phyloP scores from a whole-genome alignment of 2,113 vertebrate species.

The Rhizomys pruinosus region DNA sequence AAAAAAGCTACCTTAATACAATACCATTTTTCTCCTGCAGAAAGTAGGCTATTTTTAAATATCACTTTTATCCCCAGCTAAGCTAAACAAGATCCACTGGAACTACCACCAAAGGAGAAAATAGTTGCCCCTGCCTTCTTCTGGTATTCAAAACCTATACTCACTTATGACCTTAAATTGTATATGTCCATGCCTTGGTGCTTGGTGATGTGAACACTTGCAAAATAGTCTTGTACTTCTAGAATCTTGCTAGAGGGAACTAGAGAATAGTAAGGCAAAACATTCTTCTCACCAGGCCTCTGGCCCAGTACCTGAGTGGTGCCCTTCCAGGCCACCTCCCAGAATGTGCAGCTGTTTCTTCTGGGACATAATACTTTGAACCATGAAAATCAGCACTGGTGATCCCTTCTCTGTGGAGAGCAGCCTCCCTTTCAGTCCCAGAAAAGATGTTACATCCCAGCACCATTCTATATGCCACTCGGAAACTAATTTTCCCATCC shows the following conservation, averaged over 20 bases:
- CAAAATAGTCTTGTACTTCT: background rate
- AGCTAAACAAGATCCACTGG: background rate
- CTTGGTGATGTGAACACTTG: background rate
- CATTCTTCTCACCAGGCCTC: background rate
- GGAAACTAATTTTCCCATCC: conserved; percentile 26
- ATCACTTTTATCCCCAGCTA: background rate
- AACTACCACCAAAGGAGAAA: background rate
- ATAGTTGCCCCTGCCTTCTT: background rate
- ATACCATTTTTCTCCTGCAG: background rate
- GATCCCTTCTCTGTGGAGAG: background rate
- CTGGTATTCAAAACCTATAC: background rate
- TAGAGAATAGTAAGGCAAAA: conserved; percentile 50
- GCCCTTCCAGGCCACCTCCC: background rate
- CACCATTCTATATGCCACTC: background rate
- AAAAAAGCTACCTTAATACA: background rate
- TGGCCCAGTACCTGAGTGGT: background rate
- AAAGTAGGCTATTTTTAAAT: conserved; percentile 32
- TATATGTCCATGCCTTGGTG: background rate
- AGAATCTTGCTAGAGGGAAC: background rate
- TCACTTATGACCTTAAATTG: background rate
- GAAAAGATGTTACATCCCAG: background rate
- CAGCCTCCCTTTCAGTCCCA: conserved; percentile 32
- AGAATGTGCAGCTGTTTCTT: background rate
- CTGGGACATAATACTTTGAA: background rate
- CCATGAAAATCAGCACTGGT: background rate